phyloP scores from a whole-genome alignment of 1,140 invertebrate species.

The Drosophila albomicans region DNA sequence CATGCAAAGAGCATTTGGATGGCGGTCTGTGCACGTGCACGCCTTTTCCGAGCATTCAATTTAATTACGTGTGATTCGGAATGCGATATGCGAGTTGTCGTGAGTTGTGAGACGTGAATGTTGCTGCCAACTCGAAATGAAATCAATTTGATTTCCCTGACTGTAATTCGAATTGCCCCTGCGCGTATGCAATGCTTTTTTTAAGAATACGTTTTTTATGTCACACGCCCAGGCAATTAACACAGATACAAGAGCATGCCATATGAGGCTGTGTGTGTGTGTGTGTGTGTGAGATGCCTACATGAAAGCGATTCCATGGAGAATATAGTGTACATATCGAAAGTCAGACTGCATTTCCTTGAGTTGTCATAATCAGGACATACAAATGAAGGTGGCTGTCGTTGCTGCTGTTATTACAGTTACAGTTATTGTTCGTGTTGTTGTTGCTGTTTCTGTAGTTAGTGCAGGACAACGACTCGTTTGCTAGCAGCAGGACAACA shows the following conservation, averaged over 20 bases:
- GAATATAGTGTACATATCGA: slow-evolving; percentile 58
- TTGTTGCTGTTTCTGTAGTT: slow-evolving; percentile 20
- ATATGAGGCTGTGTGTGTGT: slow-evolving; percentile 25
- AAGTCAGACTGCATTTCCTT: slow-evolving; percentile 68
- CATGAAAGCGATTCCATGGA: slow-evolving; percentile 62
- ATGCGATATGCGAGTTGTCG: slow-evolving; percentile 25
- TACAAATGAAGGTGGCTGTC: slow-evolving; percentile 66
- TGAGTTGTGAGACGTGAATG: slow-evolving; percentile 3
- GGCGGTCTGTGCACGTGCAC: neutral
- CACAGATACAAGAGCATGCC: slow-evolving; percentile 42
- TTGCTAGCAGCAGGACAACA: slow-evolving; percentile 51
- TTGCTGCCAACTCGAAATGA: slow-evolving; percentile 66
- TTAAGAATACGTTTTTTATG: slow-evolving; percentile 40
- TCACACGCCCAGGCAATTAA: slow-evolving; percentile 66
- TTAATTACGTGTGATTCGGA: slow-evolving; percentile 60
- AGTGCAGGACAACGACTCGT: slow-evolving; percentile 49
- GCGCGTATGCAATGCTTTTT: slow-evolving; percentile 53
- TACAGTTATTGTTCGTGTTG: slow-evolving; percentile 31
- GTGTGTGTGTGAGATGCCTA: slow-evolving; percentile 36
- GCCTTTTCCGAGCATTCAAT: slow-evolving; percentile 24
- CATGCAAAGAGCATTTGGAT: neutral
- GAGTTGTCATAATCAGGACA: slow-evolving; percentile 80
- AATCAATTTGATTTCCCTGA: slow-evolving; percentile 66
- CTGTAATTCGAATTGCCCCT: slow-evolving; percentile 22
- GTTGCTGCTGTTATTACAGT: slow-evolving; percentile 41